Percentiles rank a stretch among this genome's conserved stretches.
These are phyloP conservation scores for Fistularia tabacaria DNA, from an alignment of 2,797 vertebrate genomes.

Conservation along the genomic window DNA sequence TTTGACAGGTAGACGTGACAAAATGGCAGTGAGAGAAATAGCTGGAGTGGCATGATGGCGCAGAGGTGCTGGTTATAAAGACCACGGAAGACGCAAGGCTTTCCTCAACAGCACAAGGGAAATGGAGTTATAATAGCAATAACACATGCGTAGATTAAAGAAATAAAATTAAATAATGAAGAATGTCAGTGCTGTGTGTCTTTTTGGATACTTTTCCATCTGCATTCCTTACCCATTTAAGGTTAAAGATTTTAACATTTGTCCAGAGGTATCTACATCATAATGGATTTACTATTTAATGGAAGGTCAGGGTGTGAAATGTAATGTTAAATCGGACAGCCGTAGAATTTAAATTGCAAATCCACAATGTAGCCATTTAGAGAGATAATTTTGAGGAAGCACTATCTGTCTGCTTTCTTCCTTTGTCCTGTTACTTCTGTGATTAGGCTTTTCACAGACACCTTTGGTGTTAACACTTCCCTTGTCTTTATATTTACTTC, in stretches of 20 bases:
- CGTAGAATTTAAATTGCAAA: background rate
- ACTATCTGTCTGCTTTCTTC: background rate
- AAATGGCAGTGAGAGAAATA: background rate
- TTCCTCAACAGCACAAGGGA: constrained; percentile 44
- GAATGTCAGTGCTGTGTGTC: constrained; percentile 29
- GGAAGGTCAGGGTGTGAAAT: too few species aligned
- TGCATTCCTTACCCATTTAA: too few species aligned
- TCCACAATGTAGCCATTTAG: background rate
- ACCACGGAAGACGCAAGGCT: constrained; percentile 29
- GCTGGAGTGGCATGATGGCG: background rate
- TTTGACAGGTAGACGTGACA: constrained; percentile 13
- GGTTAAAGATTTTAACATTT: too few species aligned
- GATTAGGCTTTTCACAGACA: constrained; percentile 9
- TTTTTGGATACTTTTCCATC: too few species aligned
- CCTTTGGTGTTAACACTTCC: constrained; percentile 8
- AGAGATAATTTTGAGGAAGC: constrained; percentile 9
- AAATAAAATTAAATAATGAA: constrained; percentile 35
- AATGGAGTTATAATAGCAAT: constrained; percentile 41
- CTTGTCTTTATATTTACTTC: constrained; percentile 4
- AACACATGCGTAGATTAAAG: constrained; percentile 26
- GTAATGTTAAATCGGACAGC: background rate
- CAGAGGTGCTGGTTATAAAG: constrained; percentile 21
- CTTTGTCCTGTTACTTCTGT: constrained; percentile 9
- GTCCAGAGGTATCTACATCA: too few species aligned
- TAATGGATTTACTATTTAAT: too few species aligned